Evolutionary conservation across 2,888 invertebrate species (phyloP), one percentile per base, ranked within the genome.

Genomic region (Agrilus cyanescens): DNA sequence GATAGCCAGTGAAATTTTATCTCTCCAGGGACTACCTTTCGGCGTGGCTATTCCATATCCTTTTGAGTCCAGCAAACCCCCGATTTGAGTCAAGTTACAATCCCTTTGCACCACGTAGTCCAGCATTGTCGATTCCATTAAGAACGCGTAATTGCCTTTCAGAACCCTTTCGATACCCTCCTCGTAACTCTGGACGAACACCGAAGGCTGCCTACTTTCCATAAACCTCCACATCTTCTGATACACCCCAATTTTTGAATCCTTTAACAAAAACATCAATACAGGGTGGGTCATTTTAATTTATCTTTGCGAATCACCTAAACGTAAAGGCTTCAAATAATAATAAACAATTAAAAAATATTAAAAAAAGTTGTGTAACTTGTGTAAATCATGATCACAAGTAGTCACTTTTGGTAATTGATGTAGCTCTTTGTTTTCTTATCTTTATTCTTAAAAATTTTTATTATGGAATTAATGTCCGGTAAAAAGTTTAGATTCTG

Each of bases 91-190:
- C 39, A 97, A 70, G 61, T 96, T 94, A 61, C 96, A 97, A 62
- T 96, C 88, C 37, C 95, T 71, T 66, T 91, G 87, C n/a, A 91
- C 89, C 8, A 84, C 80, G 60, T 95, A 98, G 66, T 98, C 97
- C 47, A 97, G 69, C 84, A 94, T 94, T 0, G 96, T 93, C 0
- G 94, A 95, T 70, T 98, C 97, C 89, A 97, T 95, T 13, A 98
- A 75, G 62, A 94, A 98, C 0, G 97, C 97, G 65, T 96, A 98
- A 66, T 95, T 86, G 1, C 87, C 93, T 40, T 78, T 78, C 38
- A 90, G 69, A 0, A 95, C 96, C 37, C 85, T 71, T 53, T 81
- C 75, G 18, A 95, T 86, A 0, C 96, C 97, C 54, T 94, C 91
- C 52, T 91, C 88, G 62, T 93, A 95, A 0, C 84, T 84, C 38